These are phyloP conservation scores for Pseudochromis fuscus DNA, from an alignment of 2,797 vertebrate species.

Conservation along the genomic window DNA sequence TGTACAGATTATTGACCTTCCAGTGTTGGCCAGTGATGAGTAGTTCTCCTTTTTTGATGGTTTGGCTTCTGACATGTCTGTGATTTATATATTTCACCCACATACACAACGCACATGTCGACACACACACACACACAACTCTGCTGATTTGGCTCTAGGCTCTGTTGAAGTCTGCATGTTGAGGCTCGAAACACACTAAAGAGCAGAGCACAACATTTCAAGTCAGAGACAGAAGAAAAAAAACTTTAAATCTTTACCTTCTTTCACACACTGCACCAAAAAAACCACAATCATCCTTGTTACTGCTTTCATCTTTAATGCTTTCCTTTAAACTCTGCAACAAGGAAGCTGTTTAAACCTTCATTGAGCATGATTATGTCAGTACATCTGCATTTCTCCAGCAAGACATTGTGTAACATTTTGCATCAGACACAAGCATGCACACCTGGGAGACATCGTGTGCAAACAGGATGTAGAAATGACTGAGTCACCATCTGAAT, in stretches of 20 bases:
- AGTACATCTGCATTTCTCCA: neutral
- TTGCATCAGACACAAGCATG: neutral
- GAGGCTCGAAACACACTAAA: conserved; percentile 40
- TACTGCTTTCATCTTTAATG: neutral
- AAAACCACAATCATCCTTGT: neutral
- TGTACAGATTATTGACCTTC: conserved; percentile 14
- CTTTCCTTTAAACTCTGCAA: neutral
- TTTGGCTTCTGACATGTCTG: neutral
- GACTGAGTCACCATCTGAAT: neutral
- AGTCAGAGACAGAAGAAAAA: neutral
- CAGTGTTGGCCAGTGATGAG: neutral
- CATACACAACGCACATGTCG: neutral
- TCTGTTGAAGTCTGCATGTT: conserved; percentile 16
- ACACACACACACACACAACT: neutral
- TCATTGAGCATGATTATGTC: neutral
- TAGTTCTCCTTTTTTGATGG: conserved; percentile 1
- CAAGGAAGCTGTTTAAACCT: neutral
- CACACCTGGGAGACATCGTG: neutral
- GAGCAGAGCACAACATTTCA: neutral
- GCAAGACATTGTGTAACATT: neutral
- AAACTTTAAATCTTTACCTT: neutral
- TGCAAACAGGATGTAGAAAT: conserved; percentile 9
- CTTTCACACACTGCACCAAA: neutral
- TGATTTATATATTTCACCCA: neutral
- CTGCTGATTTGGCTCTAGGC: conserved; percentile 13